These are phyloP conservation scores for Platanista minor DNA, from an alignment of 2,113 vertebrate genomes.

Conservation along the genomic window DNA sequence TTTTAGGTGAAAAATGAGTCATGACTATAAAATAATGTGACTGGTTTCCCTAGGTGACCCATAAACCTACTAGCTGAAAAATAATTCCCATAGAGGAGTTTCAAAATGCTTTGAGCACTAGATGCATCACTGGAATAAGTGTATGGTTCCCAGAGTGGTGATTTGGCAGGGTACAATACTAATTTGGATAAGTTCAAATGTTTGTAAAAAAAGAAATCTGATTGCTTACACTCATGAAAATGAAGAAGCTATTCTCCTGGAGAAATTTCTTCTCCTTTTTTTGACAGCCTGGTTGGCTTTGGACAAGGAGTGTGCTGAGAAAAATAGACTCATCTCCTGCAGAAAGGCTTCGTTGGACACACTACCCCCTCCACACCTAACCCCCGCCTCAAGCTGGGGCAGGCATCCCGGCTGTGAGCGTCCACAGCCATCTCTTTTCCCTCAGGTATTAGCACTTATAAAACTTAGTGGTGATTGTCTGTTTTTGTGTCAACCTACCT, in stretches of 20 bases:
- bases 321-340: background rate
- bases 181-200: conserved; percentile 50
- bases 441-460: background rate
- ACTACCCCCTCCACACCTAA: no score
- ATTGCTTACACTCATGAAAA: conserved; percentile 33
- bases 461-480: background rate
- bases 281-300: background rate
- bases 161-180: conserved; percentile 6
- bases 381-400: background rate
- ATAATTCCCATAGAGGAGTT: conserved; percentile 40
- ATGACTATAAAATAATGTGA: conserved; percentile 69
- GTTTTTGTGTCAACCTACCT: background rate
- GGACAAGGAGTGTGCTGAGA: background rate
- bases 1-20: conserved; percentile 74
- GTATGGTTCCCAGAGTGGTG: background rate
- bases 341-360: background rate
- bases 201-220: conserved; percentile 39
- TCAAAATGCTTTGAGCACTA: background rate
- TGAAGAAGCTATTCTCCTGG: conserved; percentile 1
- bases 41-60: conserved; percentile 68
- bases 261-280: background rate
- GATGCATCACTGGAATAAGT: background rate
- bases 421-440: background rate
- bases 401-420: background rate
- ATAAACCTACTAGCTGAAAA: conserved; percentile 55